Evolutionary conservation across 2,888 invertebrate species (phyloP).

Genomic region (Oscheius sp.): DNA sequence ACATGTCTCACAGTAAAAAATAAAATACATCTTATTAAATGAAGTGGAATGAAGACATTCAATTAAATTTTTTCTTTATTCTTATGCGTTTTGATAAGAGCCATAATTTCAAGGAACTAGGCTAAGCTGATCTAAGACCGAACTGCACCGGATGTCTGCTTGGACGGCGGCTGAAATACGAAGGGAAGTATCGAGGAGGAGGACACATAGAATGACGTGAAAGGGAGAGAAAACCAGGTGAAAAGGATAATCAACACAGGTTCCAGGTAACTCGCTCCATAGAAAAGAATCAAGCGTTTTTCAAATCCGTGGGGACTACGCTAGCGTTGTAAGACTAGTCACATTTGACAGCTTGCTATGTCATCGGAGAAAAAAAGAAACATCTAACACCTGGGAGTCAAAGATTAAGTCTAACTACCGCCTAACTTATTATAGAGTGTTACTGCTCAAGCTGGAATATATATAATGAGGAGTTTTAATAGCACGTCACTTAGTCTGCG

Average conservation of each 20-base stretch:
- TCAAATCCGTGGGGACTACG: background rate
- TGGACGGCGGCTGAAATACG: background rate
- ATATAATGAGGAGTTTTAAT: too few relatives aligned
- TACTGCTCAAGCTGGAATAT: too few relatives aligned
- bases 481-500: too few relatives aligned
- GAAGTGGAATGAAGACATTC: too few relatives aligned
- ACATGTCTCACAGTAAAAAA: too few relatives aligned
- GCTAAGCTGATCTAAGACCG: background rate
- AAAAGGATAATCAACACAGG: background rate
- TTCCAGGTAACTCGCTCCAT: too few relatives aligned
- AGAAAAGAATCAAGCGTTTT: background rate
- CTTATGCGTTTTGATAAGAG: too few relatives aligned
- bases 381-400: background rate
- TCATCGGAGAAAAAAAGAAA: background rate
- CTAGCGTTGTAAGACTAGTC: conserved; percentile 16
- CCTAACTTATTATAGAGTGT: too few relatives aligned
- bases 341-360: conserved; percentile 6
- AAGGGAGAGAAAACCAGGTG: background rate
- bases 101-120: too few relatives aligned
- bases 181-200: background rate
- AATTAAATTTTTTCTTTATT: too few relatives aligned
- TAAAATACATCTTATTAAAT: too few relatives aligned
- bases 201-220: background rate
- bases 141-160: background rate
- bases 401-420: too few relatives aligned